Evolutionary conservation across 2,797 vertebrate genomes (phyloP).

Genomic region (Silurus aristotelis): DNA sequence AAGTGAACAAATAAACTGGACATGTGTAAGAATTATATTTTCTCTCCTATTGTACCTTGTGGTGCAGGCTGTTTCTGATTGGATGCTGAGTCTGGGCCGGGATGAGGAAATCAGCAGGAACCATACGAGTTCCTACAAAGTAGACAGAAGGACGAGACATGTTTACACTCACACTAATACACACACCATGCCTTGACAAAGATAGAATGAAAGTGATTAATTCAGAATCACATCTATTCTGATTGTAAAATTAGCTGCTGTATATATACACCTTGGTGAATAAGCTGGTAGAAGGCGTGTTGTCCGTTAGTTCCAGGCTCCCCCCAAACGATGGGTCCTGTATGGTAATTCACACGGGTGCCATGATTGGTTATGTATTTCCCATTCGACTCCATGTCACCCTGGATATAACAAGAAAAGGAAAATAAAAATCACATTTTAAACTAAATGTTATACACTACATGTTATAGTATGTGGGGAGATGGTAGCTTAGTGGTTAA

Average conservation of each 20-base stretch:
- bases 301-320: conserved; percentile 98
- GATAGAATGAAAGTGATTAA: not conserved
- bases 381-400: conserved; percentile 98
- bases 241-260: not conserved
- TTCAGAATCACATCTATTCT: not conserved
- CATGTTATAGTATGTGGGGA: not conserved
- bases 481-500: too few relatives aligned
- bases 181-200: not conserved
- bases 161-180: conserved; percentile 14
- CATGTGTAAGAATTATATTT: not conserved
- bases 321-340: conserved; percentile 96
- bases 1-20: not conserved
- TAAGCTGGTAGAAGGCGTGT: conserved; percentile 97
- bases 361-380: conserved; percentile 93
- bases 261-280: conserved; percentile 87
- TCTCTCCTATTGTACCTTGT: conserved; percentile 79
- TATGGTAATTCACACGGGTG: conserved; percentile 86
- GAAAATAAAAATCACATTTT: not conserved
- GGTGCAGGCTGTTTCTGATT: conserved; percentile 89
- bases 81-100: conserved; percentile 92
- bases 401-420: conserved; percentile 68
- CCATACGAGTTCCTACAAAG: conserved; percentile 88
- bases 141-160: conserved; percentile 29
- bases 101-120: conserved; percentile 93
- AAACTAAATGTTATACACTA: not conserved